Conservation (phyloP, 2,113 vertebrate genomes). For the Phocoena phocoena region DNA sequence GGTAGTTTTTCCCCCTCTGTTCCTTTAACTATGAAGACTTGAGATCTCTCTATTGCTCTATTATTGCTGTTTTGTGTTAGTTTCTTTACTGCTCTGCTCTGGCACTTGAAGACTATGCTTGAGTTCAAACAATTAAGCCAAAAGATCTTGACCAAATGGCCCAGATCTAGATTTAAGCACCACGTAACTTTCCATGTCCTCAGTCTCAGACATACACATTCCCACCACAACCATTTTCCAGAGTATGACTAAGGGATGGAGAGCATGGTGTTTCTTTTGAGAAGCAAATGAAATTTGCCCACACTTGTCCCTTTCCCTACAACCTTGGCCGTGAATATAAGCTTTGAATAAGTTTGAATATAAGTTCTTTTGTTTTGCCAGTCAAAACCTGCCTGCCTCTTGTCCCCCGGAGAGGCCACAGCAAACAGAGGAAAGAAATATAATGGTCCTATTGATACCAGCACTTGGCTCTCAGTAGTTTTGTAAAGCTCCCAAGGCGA, state of each 20-base stretch:
- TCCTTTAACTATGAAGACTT: not conserved
- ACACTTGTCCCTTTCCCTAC: not conserved
- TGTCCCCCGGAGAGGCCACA: not conserved
- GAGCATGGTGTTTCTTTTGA: rapidly evolving
- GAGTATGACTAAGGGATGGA: not conserved
- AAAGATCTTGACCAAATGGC: not conserved
- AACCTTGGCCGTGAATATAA: no score
- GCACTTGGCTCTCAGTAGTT: not conserved
- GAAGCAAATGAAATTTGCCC: not conserved
- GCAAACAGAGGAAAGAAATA: not conserved
- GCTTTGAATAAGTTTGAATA: conserved; percentile 2
- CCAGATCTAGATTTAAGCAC: not conserved
- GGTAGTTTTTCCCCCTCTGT: not conserved
- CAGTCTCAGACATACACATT: not conserved
- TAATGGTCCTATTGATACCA: rapidly evolving
- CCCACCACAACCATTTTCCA: no score
- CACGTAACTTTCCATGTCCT: not conserved
- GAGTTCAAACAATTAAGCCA: not conserved
- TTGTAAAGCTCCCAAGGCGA: not conserved
- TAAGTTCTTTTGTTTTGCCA: not conserved
- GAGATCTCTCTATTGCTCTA: not conserved
- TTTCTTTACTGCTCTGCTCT: not conserved
- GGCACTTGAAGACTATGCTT: not conserved
- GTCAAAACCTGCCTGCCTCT: not conserved
- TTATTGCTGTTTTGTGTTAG: rapidly evolving